Evolutionary conservation across 2,888 invertebrate species (phyloP).

Genomic region (Anagyrus pseudococci): DNA sequence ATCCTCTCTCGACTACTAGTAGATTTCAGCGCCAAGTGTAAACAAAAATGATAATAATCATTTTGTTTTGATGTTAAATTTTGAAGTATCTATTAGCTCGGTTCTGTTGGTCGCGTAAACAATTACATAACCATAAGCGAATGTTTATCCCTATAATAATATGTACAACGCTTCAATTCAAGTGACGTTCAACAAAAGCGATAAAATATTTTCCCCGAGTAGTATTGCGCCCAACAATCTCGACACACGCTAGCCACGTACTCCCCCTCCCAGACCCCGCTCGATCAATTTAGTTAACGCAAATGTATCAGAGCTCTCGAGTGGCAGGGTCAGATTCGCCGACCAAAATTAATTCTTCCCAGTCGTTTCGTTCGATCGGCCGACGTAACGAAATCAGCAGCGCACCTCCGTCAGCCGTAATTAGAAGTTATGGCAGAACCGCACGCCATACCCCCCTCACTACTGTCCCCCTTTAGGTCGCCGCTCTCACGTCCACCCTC

Average conservation of each 20-base stretch:
- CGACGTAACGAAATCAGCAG: constrained; percentile 1
- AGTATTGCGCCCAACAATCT: too few species aligned
- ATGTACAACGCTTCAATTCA: too few species aligned
- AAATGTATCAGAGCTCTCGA: neutral
- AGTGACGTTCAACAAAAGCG: too few species aligned
- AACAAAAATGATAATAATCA: constrained; percentile 27
- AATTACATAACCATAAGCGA: too few species aligned
- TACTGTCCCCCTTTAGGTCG: neutral
- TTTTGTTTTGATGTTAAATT: too few species aligned
- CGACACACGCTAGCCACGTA: too few species aligned
- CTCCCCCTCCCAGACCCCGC: too few species aligned
- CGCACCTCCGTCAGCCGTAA: constrained; percentile 6
- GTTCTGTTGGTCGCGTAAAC: too few species aligned
- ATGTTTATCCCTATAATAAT: too few species aligned
- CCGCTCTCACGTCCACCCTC: neutral
- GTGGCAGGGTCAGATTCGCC: neutral
- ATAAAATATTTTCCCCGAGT: too few species aligned
- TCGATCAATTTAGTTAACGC: too few species aligned
- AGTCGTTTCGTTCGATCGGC: neutral
- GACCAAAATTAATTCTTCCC: neutral
- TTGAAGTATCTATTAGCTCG: too few species aligned
- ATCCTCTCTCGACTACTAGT: constrained; percentile 26
- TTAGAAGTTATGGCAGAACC: constrained; percentile 13
- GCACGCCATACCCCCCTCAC: neutral
- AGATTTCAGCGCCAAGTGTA: constrained; percentile 20